phyloP scores from a whole-genome alignment of 1,140 invertebrate genomes.

The Diorhabda elongata region DNA sequence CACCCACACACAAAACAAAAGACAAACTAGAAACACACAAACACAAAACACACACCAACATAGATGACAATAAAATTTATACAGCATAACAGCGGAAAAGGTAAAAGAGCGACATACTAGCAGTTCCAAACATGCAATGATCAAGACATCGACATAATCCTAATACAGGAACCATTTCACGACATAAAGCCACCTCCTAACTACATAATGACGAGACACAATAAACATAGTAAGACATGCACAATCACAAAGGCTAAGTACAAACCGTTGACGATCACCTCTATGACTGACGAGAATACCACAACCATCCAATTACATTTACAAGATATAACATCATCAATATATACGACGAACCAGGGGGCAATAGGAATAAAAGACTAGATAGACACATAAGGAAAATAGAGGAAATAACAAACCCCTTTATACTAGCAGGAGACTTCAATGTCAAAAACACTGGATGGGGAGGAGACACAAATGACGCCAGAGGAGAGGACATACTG shows the following conservation, averaged over 20 bases:
- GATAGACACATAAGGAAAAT: too few species aligned
- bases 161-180: background rate
- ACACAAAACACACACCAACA: too few species aligned
- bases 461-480: too few species aligned
- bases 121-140: background rate
- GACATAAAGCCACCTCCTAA: too few species aligned
- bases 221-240: too few species aligned
- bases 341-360: slow-evolving; percentile 1
- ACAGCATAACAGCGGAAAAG: background rate
- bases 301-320: background rate
- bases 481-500: too few species aligned
- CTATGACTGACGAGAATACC: background rate
- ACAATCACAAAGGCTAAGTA: too few species aligned
- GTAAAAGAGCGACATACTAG: background rate
- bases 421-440: slow-evolving; percentile 2
- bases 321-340: background rate
- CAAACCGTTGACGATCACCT: too few species aligned
- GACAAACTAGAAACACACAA: too few species aligned
- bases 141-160: background rate
- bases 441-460: background rate
- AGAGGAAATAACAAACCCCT: too few species aligned
- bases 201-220: too few species aligned
- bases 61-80: too few species aligned
- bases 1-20: background rate
- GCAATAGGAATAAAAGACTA: background rate